Conservation (phyloP, 2,113 vertebrate species). For the Romanogobio albipinnatus region DNA sequence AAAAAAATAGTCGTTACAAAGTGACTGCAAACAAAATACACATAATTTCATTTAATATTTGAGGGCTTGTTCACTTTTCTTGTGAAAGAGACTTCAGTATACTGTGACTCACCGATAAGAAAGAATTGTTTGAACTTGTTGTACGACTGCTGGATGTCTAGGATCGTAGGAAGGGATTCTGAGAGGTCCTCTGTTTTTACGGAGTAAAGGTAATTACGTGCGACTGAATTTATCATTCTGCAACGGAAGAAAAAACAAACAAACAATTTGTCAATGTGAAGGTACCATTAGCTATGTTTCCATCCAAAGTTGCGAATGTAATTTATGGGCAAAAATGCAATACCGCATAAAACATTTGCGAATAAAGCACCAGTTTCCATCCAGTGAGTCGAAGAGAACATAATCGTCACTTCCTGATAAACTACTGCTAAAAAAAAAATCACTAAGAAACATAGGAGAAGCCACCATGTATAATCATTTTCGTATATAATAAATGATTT, state of each 20-base stretch:
- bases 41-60: background rate
- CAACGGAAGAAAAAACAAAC: conserved; percentile 24
- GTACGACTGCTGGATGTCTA: conserved; percentile 86
- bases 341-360: too few relatives aligned
- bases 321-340: too few relatives aligned
- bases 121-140: conserved; percentile 87
- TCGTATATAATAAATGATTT: too few relatives aligned
- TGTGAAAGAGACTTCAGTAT: background rate
- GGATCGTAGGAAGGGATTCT: conserved; percentile 80
- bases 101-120: conserved; percentile 79
- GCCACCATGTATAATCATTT: too few relatives aligned
- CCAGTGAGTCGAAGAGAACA: too few relatives aligned
- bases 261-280: background rate
- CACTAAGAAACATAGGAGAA: too few relatives aligned
- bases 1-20: background rate
- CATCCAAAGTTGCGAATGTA: too few relatives aligned
- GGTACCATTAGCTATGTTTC: too few relatives aligned
- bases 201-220: conserved; percentile 65
- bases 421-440: too few relatives aligned
- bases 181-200: conserved; percentile 84
- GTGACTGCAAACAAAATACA: background rate
- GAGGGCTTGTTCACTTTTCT: background rate
- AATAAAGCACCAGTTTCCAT: too few relatives aligned
- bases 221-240: conserved; percentile 68
- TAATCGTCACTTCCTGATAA: too few relatives aligned